Percentiles rank a stretch among this genome's conserved stretches.
Evolutionary conservation across 2,113 vertebrate species (phyloP).

Genomic region (Platanista minor): DNA sequence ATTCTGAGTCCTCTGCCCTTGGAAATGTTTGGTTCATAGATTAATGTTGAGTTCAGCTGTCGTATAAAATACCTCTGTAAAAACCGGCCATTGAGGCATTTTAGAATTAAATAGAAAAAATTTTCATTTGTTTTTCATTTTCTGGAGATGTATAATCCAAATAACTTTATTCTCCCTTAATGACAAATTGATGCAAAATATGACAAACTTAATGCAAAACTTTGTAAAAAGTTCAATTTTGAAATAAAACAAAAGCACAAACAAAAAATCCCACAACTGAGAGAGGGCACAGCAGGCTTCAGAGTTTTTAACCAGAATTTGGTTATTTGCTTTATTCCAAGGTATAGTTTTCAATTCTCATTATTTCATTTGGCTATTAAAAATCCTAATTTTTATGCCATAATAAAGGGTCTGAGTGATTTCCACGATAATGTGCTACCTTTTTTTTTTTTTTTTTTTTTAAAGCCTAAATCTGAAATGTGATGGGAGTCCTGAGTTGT

Average conservation of each 20-base stretch:
- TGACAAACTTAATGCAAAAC: not conserved
- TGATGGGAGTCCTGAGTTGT: not conserved
- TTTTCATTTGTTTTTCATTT: slow-evolving; percentile 21
- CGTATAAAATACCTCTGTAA: slow-evolving; percentile 53
- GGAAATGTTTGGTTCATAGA: not conserved
- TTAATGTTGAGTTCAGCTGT: not conserved
- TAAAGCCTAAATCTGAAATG: not conserved
- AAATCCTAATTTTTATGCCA: not conserved
- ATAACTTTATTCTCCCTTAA: not conserved
- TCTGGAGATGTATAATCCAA: not conserved
- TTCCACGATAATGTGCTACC: not conserved
- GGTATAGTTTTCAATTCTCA: not conserved
- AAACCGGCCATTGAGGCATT: not conserved
- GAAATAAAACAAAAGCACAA: not conserved
- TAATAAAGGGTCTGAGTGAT: not conserved
- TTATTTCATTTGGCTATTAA: not conserved
- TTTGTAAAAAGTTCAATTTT: not conserved
- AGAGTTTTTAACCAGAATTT: not conserved
- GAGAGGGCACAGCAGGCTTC: not conserved
- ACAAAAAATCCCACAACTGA: not conserved
- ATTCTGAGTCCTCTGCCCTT: not conserved
- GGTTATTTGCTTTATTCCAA: slow-evolving; percentile 7
- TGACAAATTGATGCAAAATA: not conserved
- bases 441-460: not conserved
- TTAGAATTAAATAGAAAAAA: slow-evolving; percentile 5